These are phyloP conservation scores for Noctua pronuba DNA, from an alignment of 2,888 invertebrate species.

Conservation along the genomic window DNA sequence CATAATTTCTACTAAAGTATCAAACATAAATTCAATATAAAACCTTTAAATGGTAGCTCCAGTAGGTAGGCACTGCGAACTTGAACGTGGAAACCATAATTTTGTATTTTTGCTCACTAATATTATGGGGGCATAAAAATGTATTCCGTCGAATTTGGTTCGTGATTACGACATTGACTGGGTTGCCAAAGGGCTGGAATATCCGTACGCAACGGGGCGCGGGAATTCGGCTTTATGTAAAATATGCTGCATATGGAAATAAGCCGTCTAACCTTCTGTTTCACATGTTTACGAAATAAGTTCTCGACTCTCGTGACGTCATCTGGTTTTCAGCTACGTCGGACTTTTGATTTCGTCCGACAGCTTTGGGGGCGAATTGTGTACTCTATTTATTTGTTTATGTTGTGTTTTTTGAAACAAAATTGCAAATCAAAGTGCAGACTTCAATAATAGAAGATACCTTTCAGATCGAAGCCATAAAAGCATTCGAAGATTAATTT, in stretches of 20 bases:
- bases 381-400: conserved; percentile 8
- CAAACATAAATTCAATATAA: conserved; percentile 81
- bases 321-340: conserved; percentile 44
- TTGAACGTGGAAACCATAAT: conserved; percentile 65
- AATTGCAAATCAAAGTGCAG: not conserved
- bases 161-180: conserved; percentile 59
- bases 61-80: conserved; percentile 71
- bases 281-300: conserved; percentile 64
- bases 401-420: not conserved
- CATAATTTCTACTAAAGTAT: conserved; percentile 80
- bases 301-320: conserved; percentile 58
- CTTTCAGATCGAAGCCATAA: not conserved
- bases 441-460: not conserved
- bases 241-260: conserved; percentile 61
- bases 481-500: not conserved
- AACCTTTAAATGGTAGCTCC: conserved; percentile 74
- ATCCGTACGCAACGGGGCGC: conserved; percentile 37
- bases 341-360: conserved; percentile 42
- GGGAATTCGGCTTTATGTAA: conserved; percentile 61
- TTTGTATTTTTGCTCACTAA: conserved; percentile 69
- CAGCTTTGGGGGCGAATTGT: conserved; percentile 23
- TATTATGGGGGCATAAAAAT: conserved; percentile 65
- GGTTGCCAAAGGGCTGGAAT: conserved; percentile 40
- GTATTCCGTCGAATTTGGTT: conserved; percentile 56
- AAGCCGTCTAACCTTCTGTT: conserved; percentile 58